Evolutionary conservation across 1,140 invertebrate species (phyloP), one percentile per base, ranked within the genome.

Genomic region (Bombus terrestris): DNA sequence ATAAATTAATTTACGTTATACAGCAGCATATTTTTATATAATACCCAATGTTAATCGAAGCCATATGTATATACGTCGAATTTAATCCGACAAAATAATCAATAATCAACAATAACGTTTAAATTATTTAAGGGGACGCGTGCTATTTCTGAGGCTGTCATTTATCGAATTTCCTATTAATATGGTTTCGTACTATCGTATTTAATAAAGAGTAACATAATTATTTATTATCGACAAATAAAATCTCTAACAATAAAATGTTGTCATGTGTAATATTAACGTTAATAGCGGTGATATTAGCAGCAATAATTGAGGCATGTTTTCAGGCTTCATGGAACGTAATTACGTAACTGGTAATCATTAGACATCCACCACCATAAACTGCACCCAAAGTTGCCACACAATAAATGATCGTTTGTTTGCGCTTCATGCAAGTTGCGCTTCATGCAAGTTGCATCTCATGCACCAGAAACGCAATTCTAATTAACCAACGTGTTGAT

Each of bases 371-470:
- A 39, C 10, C 37, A 37, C 37, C 68, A 39, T 25, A 39, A 71
- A 71, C 25, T 28, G 25, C 35, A 10, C 3, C 10, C 37, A 25
- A 69, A 69, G 22, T 39, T 39, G 10, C 37, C 10, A 10, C 15
- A 71, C 22, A 39, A 71, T 28, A 71, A 71, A 71, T 39, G 68
- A 71, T 39, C 68, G 37, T 71, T 71, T 39, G 68, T 68, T 13
- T 22, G 35, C 10, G 9, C 9, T 25, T 37, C 18, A 12, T 69
- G 18, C 66, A 37, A 22, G 9, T 18, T 62, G 0, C 59, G 12
- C 59, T 62, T 53, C 47, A 22, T 53, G 47, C 47, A 53, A 53
- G 47, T 53, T 53, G 47, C 47, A 22, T 53, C 22, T 53, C 47
- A 53, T 53, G 47, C 47, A 22, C 47, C 47, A 53, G 47, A 53